These are phyloP conservation scores for Elachura formosa DNA, from an alignment of 2,113 vertebrate species.

Conservation along the genomic window DNA sequence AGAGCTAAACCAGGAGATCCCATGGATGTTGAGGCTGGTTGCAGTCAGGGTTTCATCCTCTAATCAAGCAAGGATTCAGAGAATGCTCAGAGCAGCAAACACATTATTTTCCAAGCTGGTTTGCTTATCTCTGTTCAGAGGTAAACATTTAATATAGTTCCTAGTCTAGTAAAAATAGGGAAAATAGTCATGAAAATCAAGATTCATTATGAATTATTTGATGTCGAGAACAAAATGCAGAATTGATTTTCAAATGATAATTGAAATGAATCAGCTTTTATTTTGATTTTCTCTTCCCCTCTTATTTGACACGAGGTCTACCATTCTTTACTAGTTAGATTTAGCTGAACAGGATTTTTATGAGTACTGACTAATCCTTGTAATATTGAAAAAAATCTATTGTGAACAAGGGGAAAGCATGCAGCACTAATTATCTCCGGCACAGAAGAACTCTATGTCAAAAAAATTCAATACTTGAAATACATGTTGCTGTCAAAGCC, in stretches of 20 bases:
- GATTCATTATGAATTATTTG: neutral
- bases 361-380: constrained; percentile 26
- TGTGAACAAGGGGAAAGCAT: neutral
- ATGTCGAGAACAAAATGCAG: neutral
- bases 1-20: neutral
- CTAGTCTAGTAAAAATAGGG: neutral
- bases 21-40: neutral
- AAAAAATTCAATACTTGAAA: constrained; percentile 9
- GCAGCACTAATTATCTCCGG: constrained; percentile 13
- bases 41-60: neutral
- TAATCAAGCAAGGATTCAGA: neutral
- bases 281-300: constrained; percentile 33
- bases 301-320: constrained; percentile 10
- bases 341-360: constrained; percentile 23
- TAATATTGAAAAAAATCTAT: neutral
- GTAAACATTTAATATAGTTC: neutral
- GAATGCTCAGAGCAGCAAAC: neutral
- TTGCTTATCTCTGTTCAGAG: neutral
- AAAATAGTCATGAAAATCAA: neutral
- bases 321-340: constrained; percentile 10
- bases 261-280: constrained; percentile 31
- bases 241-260: neutral
- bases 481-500: neutral
- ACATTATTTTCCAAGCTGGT: neutral
- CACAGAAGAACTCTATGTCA: neutral